A percentile compares a stretch with the other conserved stretches of the same genome.
Evolutionary conservation across 1,140 invertebrate species (phyloP).

Genomic region (Leptestheria dahalacensis): DNA sequence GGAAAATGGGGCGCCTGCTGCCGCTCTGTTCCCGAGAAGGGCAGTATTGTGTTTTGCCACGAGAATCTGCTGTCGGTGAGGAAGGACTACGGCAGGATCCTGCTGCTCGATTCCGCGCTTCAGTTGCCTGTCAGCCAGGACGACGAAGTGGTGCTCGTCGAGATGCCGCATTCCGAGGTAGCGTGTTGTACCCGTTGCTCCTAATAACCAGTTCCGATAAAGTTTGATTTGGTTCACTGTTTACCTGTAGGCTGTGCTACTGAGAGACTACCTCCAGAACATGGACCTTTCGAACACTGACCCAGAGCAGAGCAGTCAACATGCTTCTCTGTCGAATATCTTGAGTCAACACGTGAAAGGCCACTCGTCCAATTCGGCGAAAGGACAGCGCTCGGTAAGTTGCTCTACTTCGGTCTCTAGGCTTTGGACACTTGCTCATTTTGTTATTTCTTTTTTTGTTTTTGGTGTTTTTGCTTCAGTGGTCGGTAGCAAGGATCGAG

Average conservation of each 20-base stretch:
- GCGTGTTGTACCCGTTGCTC: too few relatives aligned
- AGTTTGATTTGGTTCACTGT: conserved; percentile 10
- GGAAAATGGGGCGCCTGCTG: too few relatives aligned
- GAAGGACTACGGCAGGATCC: conserved; percentile 75
- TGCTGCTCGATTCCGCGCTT: conserved; percentile 70
- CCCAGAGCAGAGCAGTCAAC: conserved; percentile 47
- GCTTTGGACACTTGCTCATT: too few relatives aligned
- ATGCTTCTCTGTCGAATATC: conserved; percentile 2
- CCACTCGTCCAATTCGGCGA: conserved; percentile 4
- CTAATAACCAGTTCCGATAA: conserved; percentile 3
- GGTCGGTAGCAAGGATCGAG: conserved; percentile 73
- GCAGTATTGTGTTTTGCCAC: conserved; percentile 68
- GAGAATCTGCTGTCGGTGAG: conserved; percentile 60
- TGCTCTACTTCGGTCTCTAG: neutral
- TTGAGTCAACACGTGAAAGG: conserved; percentile 9
- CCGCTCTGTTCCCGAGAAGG: conserved; percentile 44
- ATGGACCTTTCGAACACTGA: conserved; percentile 55
- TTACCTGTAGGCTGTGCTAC: conserved; percentile 48
- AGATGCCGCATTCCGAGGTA: conserved; percentile 71
- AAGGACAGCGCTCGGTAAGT: conserved; percentile 3
- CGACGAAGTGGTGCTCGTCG: conserved; percentile 62
- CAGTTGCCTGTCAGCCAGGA: conserved; percentile 53
- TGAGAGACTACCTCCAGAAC: conserved; percentile 58
- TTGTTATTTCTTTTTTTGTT: conserved; percentile 11
- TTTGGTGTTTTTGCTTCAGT: conserved; percentile 42